These are phyloP conservation scores for Xiphias gladius DNA, from an alignment of 2,113 vertebrate species.

Conservation along the genomic window DNA sequence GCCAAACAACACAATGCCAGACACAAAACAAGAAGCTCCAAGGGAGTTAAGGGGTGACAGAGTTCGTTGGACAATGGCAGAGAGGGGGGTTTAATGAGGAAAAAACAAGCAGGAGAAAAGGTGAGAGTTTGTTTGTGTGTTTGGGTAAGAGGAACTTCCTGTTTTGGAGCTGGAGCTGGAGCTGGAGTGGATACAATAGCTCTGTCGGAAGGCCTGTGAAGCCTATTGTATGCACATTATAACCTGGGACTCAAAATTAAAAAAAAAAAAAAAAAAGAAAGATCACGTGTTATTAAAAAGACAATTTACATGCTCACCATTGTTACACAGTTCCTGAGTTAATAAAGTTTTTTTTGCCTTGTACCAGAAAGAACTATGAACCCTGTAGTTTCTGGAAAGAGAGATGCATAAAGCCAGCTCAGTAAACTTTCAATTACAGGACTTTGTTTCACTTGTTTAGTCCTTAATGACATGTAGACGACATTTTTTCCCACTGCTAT, in stretches of 20 bases:
- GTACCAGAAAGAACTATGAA: background rate
- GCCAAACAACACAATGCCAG: conserved; percentile 27
- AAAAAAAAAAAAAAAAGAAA: background rate
- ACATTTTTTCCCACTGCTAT: background rate
- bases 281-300: background rate
- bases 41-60: conserved; percentile 8
- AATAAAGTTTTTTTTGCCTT: background rate
- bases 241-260: background rate
- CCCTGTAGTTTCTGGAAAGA: background rate
- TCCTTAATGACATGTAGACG: background rate
- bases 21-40: background rate
- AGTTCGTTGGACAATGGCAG: conserved; percentile 16
- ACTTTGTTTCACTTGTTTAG: background rate
- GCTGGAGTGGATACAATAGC: background rate
- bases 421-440: background rate
- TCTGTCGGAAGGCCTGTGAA: background rate
- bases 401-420: background rate
- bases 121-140: conserved; percentile 47
- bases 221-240: background rate
- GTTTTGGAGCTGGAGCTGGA: conserved; percentile 16
- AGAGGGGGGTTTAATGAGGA: conserved; percentile 1
- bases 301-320: background rate
- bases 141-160: conserved; percentile 47
- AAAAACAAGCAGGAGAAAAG: background rate
- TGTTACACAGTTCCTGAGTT: background rate